Evolutionary conservation across 2,113 vertebrate genomes (phyloP).

Genomic region (Patagioenas fasciata): DNA sequence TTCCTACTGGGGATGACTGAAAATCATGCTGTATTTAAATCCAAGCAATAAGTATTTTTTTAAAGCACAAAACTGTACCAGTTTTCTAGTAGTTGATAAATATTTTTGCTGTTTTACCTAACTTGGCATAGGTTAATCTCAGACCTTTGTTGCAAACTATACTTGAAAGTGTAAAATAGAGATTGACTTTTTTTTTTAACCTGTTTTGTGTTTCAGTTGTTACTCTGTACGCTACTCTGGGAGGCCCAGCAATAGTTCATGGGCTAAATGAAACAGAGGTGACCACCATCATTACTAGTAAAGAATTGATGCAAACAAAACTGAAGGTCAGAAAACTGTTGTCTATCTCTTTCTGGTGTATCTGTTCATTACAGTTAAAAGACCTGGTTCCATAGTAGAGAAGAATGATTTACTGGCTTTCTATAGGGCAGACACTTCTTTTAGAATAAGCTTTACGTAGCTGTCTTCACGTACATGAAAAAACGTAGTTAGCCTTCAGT

Average conservation of each 20-base stretch:
- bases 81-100: background rate
- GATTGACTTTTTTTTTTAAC: background rate
- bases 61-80: background rate
- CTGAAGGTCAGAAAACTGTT: slow-evolving; percentile 82
- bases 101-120: background rate
- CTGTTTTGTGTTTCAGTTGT: slow-evolving; percentile 80
- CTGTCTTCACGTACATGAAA: background rate
- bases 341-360: background rate
- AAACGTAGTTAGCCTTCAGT: background rate
- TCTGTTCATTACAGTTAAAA: background rate
- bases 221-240: slow-evolving; percentile 92
- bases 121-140: background rate
- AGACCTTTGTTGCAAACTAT: background rate
- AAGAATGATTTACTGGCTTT: background rate
- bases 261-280: slow-evolving; percentile 92
- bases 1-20: background rate
- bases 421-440: background rate
- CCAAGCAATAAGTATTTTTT: background rate
- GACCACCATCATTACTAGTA: slow-evolving; percentile 93
- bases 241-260: slow-evolving; percentile 90
- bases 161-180: background rate
- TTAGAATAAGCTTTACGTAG: background rate
- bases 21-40: background rate
- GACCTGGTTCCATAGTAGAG: background rate
- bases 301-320: slow-evolving; percentile 89